Base-by-base conservation (phyloP, 2,888 invertebrate species). In the Junonia oenone region DNA sequence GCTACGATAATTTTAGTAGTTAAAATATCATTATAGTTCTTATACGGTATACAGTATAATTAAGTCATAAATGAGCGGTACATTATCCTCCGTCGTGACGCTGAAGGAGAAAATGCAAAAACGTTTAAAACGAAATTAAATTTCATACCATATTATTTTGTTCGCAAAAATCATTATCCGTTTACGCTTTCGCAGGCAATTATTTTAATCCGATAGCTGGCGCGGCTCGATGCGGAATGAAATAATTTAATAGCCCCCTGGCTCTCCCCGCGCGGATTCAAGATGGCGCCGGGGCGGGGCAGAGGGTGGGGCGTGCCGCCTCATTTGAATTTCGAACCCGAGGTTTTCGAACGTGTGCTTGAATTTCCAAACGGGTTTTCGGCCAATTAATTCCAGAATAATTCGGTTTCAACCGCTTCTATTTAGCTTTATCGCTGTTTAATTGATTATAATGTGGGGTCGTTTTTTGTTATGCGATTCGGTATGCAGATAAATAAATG, bases 281-380 rank as follows among this genome's bases (percentile, higher is more conserved):
- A 88, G 83, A 88, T 87, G 89, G 89, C 88, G 88, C 73, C 81
- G 81, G 86, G 88, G 88, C 84, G 85, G 83, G 67, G 82, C 81
- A 68, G 75, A 69, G 81, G 87, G 83, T 83, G 84, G 87, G 86
- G 82, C 84, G 78, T 78, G 82, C 80, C 84, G 84, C 87, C 88
- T 89, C 89, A 89, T 90, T 90, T 89, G 88, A 90, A 89, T 84
- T 89, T 88, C 83, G 87, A 85, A 84, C 79, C 81, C 80, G 77
- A 75, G 83, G 82, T 82, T 80, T 80, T 68, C 86, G 83, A 89
- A 89, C 89, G 89, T 85, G 88, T 84, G 83, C 78, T 83, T 77
- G 79, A 81, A 73, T 71, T 71, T 72, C 70, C 66, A 68, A 72
- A 81, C 77, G 73, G 82, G 85, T 84, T 89, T 88, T 86, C 84